Conservation (phyloP, 2,888 invertebrate genomes). For the Oscheius sp. region DNA sequence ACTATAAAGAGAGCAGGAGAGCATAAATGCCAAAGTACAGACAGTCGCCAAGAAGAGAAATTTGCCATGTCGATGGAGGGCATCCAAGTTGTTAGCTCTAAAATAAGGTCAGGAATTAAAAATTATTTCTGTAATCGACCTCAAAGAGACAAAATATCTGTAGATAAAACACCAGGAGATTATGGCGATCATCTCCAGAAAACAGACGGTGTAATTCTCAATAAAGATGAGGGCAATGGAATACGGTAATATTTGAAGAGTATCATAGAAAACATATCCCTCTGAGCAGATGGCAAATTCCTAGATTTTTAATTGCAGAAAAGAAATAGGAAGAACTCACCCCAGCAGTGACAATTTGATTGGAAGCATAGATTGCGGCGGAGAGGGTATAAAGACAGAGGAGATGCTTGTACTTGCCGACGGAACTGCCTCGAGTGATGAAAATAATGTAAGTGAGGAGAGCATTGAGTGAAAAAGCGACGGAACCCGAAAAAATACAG, state of each 20-base stretch:
- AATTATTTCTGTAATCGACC: not conserved
- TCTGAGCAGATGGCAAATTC: not conserved
- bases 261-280: slow-evolving; percentile 4
- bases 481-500: slow-evolving; percentile 3
- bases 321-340: not conserved
- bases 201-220: slow-evolving; percentile 9
- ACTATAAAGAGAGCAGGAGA: slow-evolving; percentile 10
- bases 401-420: slow-evolving; percentile 19
- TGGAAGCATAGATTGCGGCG: slow-evolving; percentile 2
- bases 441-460: slow-evolving; percentile 5
- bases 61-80: not conserved
- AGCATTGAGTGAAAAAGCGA: not conserved
- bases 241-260: not conserved
- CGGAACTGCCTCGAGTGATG: not conserved
- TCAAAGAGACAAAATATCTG: slow-evolving; percentile 2
- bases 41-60: not conserved
- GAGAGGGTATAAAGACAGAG: slow-evolving; percentile 11
- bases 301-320: not conserved
- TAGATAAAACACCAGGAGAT: slow-evolving; percentile 21
- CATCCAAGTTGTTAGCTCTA: not conserved
- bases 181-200: not conserved
- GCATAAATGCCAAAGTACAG: not conserved
- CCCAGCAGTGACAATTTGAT: slow-evolving; percentile 13
- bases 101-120: not conserved
- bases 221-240: not conserved